A percentile compares a stretch with the other conserved stretches of the same genome.
phyloP scores from a whole-genome alignment of 2,113 vertebrate genomes.

The Zapus hudsonius region DNA sequence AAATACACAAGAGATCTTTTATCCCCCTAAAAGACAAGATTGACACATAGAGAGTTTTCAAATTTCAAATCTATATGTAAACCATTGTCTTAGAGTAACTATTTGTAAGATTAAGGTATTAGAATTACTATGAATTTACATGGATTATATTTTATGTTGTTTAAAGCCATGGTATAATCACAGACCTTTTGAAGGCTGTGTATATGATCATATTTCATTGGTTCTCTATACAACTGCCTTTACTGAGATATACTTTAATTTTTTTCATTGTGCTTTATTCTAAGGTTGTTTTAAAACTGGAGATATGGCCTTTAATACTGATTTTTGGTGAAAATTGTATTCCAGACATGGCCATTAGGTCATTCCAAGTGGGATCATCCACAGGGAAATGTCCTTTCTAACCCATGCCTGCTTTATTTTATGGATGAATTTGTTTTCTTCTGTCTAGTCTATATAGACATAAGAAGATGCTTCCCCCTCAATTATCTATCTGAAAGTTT shows the following conservation, averaged over 20 bases:
- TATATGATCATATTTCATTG: not conserved
- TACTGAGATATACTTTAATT: not conserved
- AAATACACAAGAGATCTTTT: not conserved
- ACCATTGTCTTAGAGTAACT: not conserved
- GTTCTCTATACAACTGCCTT: not conserved
- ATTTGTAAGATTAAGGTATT: constrained; percentile 15
- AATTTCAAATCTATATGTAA: not conserved
- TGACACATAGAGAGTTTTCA: not conserved
- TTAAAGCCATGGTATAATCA: not conserved
- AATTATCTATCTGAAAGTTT: not conserved
- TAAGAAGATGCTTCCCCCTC: not conserved
- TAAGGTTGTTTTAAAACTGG: not conserved
- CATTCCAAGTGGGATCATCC: not conserved
- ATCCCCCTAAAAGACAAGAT: not conserved
- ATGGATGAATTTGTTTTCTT: not conserved
- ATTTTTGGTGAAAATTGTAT: not conserved
- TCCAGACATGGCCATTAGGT: not conserved
- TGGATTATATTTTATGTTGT: not conserved
- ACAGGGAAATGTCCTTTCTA: not conserved
- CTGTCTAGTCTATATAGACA: not conserved
- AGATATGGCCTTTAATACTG: not conserved
- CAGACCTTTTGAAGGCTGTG: not conserved
- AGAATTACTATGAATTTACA: not conserved
- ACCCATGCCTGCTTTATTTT: not conserved
- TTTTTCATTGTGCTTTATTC: not conserved